Base-by-base conservation (phyloP, 2,797 vertebrate genomes). In the Micromesistius poutassou region DNA sequence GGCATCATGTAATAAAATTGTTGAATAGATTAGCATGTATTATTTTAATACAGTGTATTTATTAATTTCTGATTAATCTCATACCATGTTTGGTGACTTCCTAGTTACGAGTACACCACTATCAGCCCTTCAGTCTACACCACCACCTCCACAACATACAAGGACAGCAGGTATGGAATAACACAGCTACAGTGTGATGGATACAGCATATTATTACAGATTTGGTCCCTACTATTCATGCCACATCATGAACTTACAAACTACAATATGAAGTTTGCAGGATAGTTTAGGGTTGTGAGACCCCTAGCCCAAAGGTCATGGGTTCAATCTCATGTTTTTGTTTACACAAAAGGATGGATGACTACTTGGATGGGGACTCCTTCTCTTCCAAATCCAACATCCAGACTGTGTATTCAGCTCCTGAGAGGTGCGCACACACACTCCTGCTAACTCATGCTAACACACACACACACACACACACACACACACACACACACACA, bases 361-460 rank as follows among this genome's bases (percentile, higher is more conserved):
- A 92, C 16, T 70, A 31, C 9, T 33, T 82, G 74, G 19, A 72
- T 66, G 87, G 88, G 50, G n/a, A 25, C 55, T 62, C 22, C 0
- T 3, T 42, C 76, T 79, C 84, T 83, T 86, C 89, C 3, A 89
- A 76, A 74, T 86, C 90, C 16, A 89, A 91, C 3, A 66, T 35
- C 0, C 92, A 85, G 81, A 92, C 62, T 7, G 3, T 75, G 2
- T 92, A 92, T 68, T 66, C 81, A 25, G 1, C 87, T 42, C 30
- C 96, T 83, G 96, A 98, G 78, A 94, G 93, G 96, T 97, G 85
- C 70, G 79, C 31, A 74, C 25, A 62, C 9, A 70, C 55, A 74
- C 16, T n/a, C n/a, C n/a, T n/a, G n/a, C n/a, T n/a, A n/a, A 35
- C 7, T 68, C 55, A 74, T 14, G 35, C 7, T 74, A 4, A 73